Base-by-base conservation (phyloP, 1,140 invertebrate species). In the Matsumurasca onukii region DNA sequence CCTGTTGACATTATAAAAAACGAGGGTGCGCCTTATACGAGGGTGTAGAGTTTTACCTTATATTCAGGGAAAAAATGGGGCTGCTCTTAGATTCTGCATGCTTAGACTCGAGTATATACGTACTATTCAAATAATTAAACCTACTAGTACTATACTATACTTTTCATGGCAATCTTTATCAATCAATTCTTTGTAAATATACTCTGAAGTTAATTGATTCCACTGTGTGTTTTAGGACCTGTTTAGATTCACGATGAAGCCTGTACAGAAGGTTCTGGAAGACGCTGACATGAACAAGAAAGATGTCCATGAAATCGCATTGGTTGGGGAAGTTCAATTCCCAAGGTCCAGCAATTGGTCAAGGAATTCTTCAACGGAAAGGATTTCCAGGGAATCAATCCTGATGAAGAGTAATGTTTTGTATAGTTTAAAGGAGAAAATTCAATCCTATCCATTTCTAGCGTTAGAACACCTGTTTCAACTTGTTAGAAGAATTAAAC, bases 271-370 rank as follows among this genome's bases (percentile, higher is more conserved):
- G 78, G 93, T 97, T 39, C 82, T 99, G 71, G 97, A 99, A 81
- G 98, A 99, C 82, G 94, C 97, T 66, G 97, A 99, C 78, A 92
- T 99, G 88, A 97, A 97, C 83, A 99, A 98, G 78, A 96, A 95
- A 76, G 96, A 99, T 75, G 93, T 99, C 67, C 91, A 99, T 82
- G 98, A 99, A 82, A 99, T 99, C 77, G 97, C 99, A 9, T 83
- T 99, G 30, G 98, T 99, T 31, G 98, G 98, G 98, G 98, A 73
- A 98, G 96, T 2, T 99, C 98, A 48, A 99, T 99, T 76, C 98
- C 98, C 30, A 99, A 99, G 81, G 91, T 99, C 45, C 98, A 99
- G 80, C 95, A 98, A 78, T 82, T 99, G 59, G 96, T 99, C 34
- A 99, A 99, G 79, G 97, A 99, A 81, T 98, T 95, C 84, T 99